phyloP scores from a whole-genome alignment of 2,888 invertebrate species.

The Blastobasis lacticolella region DNA sequence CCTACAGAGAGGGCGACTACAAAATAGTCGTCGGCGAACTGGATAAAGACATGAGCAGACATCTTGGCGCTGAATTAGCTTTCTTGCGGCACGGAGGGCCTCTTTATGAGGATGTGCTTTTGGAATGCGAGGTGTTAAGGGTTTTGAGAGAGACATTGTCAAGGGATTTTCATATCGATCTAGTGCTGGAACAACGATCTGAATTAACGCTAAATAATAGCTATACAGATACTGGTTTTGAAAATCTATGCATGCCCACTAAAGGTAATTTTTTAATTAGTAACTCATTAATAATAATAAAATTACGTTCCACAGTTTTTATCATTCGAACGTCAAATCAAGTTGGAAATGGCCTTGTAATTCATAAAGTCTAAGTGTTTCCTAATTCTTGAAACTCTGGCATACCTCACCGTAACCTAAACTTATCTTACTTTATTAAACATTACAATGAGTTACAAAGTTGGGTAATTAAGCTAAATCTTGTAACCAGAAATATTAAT shows the following conservation, averaged over 20 bases:
- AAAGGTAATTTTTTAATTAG: too few species aligned
- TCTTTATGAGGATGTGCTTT: slow-evolving; percentile 27
- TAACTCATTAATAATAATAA: background rate
- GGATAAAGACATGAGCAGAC: slow-evolving; percentile 18
- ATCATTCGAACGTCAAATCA: too few species aligned
- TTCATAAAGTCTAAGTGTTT: too few species aligned
- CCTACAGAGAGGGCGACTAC: slow-evolving; percentile 36
- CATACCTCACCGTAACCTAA: too few species aligned
- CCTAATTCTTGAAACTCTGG: too few species aligned
- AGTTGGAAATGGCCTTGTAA: too few species aligned
- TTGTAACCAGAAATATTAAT: background rate
- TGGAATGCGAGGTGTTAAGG: slow-evolving; percentile 26
- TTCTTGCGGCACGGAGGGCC: slow-evolving; percentile 19
- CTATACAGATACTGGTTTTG: too few species aligned
- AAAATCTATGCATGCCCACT: slow-evolving; percentile 28
- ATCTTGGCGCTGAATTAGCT: slow-evolving; percentile 26
- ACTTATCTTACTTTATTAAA: too few species aligned
- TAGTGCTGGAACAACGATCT: slow-evolving; percentile 20
- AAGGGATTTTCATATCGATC: slow-evolving; percentile 21
- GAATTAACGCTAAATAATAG: too few species aligned
- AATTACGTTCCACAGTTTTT: too few species aligned
- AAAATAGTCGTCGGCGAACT: slow-evolving; percentile 31
- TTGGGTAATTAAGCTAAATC: too few species aligned
- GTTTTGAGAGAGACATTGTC: slow-evolving; percentile 32
- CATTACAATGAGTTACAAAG: too few species aligned